phyloP scores from a whole-genome alignment of 2,113 vertebrate species.

The Erythrocercus mccallii region DNA sequence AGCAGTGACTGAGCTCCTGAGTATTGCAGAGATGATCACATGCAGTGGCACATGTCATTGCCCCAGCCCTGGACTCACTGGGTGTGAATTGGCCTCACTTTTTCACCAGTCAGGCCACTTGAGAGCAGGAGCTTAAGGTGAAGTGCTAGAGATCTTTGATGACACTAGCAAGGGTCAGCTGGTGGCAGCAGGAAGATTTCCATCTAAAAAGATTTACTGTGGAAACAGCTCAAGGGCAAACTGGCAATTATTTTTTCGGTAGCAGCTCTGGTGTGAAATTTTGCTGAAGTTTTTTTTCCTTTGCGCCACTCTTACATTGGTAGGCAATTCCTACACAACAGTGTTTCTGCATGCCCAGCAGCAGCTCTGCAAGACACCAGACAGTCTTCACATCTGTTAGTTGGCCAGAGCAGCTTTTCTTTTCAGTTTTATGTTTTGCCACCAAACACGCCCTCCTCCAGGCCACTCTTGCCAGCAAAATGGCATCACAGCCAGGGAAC shows the following conservation, averaged over 20 bases:
- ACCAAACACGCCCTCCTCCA: background rate
- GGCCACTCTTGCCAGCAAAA: background rate
- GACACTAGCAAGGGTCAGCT: background rate
- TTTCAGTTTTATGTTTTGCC: background rate
- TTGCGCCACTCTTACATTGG: fast-evolving
- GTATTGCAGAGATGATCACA: background rate
- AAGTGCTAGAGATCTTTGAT: background rate
- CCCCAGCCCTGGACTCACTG: background rate
- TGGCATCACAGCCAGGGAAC: background rate
- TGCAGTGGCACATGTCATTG: background rate
- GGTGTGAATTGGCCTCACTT: background rate
- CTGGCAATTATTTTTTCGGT: background rate
- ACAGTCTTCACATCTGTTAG: background rate
- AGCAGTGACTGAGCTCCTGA: background rate
- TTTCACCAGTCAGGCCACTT: background rate
- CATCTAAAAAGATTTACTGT: background rate
- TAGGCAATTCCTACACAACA: background rate
- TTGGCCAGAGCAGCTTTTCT: background rate
- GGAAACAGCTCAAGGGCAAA: background rate
- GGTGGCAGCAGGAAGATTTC: background rate
- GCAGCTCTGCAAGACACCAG: fast-evolving
- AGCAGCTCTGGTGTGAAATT: background rate
- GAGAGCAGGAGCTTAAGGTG: background rate
- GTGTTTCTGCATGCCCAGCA: background rate
- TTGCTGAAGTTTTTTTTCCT: background rate